A percentile compares a stretch with the other conserved stretches of the same genome.
Conservation (phyloP, 2,113 vertebrate genomes). For the Arenaria interpres region DNA sequence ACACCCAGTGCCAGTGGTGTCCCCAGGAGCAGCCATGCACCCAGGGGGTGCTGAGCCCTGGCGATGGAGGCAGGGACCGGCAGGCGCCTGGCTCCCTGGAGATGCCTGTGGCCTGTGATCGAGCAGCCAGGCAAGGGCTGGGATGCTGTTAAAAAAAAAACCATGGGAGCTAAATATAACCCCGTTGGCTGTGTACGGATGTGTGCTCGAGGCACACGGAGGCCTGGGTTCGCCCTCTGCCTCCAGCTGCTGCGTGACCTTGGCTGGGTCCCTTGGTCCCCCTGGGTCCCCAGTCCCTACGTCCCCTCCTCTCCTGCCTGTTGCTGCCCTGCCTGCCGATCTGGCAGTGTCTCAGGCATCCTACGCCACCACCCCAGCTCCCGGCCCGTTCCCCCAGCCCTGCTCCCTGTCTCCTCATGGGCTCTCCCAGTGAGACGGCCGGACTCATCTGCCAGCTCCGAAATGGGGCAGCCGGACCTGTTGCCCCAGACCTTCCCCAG, state of each 20-base stretch:
- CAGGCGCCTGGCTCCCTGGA: rapidly evolving
- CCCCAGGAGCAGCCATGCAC: rapidly evolving
- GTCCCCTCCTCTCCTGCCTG: background rate
- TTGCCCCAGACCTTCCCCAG: background rate
- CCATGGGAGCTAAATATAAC: background rate
- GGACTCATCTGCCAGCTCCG: background rate
- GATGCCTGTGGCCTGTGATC: background rate
- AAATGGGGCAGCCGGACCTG: background rate
- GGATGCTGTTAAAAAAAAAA: background rate
- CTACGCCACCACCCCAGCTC: background rate
- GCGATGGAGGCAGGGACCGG: background rate
- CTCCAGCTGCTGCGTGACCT: background rate
- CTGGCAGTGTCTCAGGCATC: background rate
- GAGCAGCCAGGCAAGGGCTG: background rate
- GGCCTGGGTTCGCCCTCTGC: background rate
- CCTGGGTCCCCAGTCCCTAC: background rate
- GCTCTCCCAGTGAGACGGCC: background rate
- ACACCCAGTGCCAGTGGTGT: background rate
- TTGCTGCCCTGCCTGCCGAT: background rate
- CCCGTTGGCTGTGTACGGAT: rapidly evolving
- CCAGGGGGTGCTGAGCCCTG: background rate
- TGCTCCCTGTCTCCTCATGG: background rate
- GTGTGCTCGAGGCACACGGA: background rate
- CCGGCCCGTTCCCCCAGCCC: background rate
- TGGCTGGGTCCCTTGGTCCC: background rate